These are phyloP conservation scores for Megaceryle alcyon DNA, from an alignment of 2,797 vertebrate species.

Conservation along the genomic window DNA sequence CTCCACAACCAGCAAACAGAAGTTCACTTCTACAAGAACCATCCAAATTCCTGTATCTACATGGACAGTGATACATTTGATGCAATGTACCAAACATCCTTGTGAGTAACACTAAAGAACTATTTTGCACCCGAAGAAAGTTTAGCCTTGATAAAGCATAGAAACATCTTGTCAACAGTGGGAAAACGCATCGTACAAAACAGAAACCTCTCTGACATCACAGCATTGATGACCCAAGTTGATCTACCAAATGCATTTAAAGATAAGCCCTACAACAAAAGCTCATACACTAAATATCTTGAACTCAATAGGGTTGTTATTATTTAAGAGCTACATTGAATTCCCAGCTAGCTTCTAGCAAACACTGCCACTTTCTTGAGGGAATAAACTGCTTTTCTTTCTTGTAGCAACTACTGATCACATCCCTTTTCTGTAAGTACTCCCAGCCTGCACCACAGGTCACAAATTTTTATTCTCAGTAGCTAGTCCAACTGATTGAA, in stretches of 20 bases:
- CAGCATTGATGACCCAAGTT: background rate
- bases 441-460: background rate
- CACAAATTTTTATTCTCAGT: background rate
- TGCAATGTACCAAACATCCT: background rate
- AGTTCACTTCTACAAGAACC: background rate
- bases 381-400: background rate
- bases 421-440: background rate
- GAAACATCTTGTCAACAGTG: background rate
- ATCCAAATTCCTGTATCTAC: background rate
- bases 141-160: background rate
- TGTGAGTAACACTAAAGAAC: background rate
- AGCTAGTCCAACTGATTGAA: background rate
- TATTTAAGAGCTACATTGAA: background rate
- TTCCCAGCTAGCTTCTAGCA: background rate
- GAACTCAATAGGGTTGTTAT: background rate
- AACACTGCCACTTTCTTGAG: background rate
- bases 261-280: background rate
- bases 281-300: background rate
- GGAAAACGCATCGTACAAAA: background rate
- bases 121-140: background rate
- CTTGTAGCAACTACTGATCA: background rate
- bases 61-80: rapidly evolving
- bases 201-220: background rate
- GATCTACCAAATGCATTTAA: background rate
- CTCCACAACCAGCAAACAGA: background rate